Evolutionary conservation across 2,113 vertebrate genomes (phyloP).

Genomic region (Scatophagus argus): DNA sequence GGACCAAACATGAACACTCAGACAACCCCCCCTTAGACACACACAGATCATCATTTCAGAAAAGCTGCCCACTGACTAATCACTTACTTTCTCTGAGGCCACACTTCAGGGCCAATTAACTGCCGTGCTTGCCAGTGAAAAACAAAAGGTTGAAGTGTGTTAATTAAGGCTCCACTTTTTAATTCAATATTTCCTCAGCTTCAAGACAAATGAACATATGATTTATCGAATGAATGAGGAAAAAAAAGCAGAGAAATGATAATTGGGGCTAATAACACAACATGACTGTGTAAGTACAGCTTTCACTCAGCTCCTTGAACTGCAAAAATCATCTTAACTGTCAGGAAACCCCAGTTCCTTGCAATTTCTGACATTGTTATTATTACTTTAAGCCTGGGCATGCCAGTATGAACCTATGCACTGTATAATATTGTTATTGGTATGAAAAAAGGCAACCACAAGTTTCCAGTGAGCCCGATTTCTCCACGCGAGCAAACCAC

Average conservation of each 20-base stretch:
- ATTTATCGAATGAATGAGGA: constrained; percentile 20
- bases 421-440: constrained; percentile 65
- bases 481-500: constrained; percentile 73
- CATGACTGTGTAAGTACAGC: constrained; percentile 52
- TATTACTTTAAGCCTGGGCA: constrained; percentile 61
- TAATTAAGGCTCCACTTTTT: constrained; percentile 8
- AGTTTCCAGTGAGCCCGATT: constrained; percentile 68
- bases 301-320: constrained; percentile 38
- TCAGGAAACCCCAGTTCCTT: constrained; percentile 68
- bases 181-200: constrained; percentile 20
- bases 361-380: constrained; percentile 57
- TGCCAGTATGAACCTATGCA: constrained; percentile 30
- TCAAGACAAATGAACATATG: constrained; percentile 10
- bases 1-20: constrained; percentile 40
- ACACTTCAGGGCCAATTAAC: constrained; percentile 27
- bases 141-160: constrained; percentile 8
- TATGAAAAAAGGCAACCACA: constrained; percentile 41
- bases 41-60: constrained; percentile 18
- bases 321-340: constrained; percentile 43
- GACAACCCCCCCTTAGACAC: neutral
- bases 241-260: constrained; percentile 2
- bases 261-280: constrained; percentile 43
- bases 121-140: constrained; percentile 7
- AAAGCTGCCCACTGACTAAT: constrained; percentile 43
- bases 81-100: constrained; percentile 2